Conservation (phyloP, 2,113 vertebrate genomes). For the Heloderma charlesbogerti region DNA sequence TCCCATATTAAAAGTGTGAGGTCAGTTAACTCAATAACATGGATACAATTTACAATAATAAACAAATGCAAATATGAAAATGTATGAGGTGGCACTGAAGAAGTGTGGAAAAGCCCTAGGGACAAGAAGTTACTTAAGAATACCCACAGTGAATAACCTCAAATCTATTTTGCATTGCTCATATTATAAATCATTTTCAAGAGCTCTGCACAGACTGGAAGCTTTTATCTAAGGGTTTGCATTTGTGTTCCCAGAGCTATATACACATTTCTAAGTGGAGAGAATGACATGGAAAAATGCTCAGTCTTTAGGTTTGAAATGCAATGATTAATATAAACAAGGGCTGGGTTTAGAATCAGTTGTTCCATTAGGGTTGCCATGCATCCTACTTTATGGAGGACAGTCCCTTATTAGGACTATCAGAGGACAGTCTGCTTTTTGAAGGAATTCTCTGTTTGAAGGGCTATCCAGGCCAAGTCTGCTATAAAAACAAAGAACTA, state of each 20-base stretch:
- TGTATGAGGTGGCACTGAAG: background rate
- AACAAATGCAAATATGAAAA: background rate
- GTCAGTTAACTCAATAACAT: background rate
- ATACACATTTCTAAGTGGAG: slow-evolving; percentile 23
- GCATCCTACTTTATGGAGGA: too few relatives aligned
- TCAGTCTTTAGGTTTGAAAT: background rate
- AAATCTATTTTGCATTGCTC: background rate
- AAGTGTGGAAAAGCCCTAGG: background rate
- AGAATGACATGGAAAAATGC: background rate
- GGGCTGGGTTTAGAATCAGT: background rate
- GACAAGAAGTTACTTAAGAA: slow-evolving; percentile 4
- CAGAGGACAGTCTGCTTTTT: too few relatives aligned
- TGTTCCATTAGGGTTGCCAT: too few relatives aligned
- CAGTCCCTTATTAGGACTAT: too few relatives aligned
- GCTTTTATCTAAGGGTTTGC: background rate
- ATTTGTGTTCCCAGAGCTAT: background rate
- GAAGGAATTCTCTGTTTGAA: too few relatives aligned
- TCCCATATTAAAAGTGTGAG: slow-evolving; percentile 9
- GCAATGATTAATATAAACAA: slow-evolving; percentile 1
- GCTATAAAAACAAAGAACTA: too few relatives aligned
- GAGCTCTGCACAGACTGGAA: background rate
- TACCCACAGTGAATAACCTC: background rate
- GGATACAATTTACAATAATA: slow-evolving; percentile 34
- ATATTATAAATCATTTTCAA: slow-evolving; percentile 16
- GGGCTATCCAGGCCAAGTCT: too few relatives aligned